phyloP scores from a whole-genome alignment of 2,797 vertebrate species.

The Microchirus variegatus region DNA sequence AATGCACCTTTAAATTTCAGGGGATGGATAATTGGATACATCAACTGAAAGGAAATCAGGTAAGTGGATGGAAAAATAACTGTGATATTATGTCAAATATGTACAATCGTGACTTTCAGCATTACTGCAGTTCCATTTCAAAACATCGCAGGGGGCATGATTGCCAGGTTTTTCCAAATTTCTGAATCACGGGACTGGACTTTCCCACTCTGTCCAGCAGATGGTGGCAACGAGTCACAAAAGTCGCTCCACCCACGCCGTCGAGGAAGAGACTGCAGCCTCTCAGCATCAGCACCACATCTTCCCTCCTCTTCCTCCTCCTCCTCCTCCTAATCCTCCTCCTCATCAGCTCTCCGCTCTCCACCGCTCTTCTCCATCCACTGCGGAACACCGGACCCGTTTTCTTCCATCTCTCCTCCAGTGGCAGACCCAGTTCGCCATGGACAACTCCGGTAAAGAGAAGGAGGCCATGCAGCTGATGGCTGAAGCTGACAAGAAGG shows the following conservation, averaged over 20 bases:
- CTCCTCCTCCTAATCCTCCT: neutral
- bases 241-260: neutral
- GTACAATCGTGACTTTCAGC: too few species aligned
- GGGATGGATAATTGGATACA: too few species aligned
- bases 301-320: constrained; percentile 3
- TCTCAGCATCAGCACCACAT: constrained; percentile 54
- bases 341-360: neutral
- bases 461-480: constrained; percentile 97
- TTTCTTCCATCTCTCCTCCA: constrained; percentile 33
- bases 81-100: too few species aligned
- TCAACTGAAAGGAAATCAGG: too few species aligned
- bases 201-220: constrained; percentile 19
- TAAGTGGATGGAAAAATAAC: too few species aligned
- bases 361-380: neutral
- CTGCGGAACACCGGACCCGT: neutral
- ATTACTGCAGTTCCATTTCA: too few species aligned
- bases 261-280: constrained; percentile 57
- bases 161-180: too few species aligned
- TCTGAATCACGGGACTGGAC: too few species aligned
- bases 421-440: constrained; percentile 53
- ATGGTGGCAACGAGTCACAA: neutral
- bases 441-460: constrained; percentile 95
- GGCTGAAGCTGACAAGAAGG: constrained; percentile 96
- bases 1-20: too few species aligned
- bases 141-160: too few species aligned